A percentile compares a stretch with the other conserved stretches of the same genome.
Conservation (phyloP, 2,113 vertebrate species). For the Tor tambroides region DNA sequence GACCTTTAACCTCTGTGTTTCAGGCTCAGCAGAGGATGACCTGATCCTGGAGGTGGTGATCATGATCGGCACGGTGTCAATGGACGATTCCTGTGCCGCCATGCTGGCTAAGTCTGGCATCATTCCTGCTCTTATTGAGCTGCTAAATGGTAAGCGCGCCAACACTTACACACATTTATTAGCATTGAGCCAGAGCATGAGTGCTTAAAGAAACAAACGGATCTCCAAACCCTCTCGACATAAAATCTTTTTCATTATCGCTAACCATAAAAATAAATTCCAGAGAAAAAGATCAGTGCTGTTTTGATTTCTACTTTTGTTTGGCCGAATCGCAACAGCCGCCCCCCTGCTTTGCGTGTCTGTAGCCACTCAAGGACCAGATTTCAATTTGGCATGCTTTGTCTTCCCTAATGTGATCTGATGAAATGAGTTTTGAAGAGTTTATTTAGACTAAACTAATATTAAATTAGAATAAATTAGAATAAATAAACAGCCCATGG, state of each 20-base stretch:
- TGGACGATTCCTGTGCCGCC: constrained; percentile 94
- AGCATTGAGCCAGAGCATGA: background rate
- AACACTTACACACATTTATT: background rate
- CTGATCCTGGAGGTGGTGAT: constrained; percentile 96
- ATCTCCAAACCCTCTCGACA: background rate
- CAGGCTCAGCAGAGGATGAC: constrained; percentile 94
- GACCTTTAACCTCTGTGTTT: constrained; percentile 11
- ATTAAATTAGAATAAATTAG: constrained; percentile 50
- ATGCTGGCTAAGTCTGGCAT: constrained; percentile 95
- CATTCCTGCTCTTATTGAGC: constrained; percentile 93
- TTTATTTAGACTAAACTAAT: constrained; percentile 57
- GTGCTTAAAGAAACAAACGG: background rate
- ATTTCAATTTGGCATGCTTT: constrained; percentile 7
- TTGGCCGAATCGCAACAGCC: background rate
- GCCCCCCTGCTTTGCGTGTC: background rate
- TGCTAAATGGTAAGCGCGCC: constrained; percentile 85
- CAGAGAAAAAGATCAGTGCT: background rate
- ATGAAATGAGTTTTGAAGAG: constrained; percentile 38
- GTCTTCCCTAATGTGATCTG: constrained; percentile 1
- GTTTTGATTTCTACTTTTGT: constrained; percentile 25
- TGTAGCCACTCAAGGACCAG: constrained; percentile 33
- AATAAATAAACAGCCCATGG: constrained; percentile 38
- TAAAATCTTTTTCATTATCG: constrained; percentile 1
- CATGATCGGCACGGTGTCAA: constrained; percentile 96
- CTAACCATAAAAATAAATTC: constrained; percentile 13